phyloP scores from a whole-genome alignment of 2,888 invertebrate genomes.

The Acleris holmiana region DNA sequence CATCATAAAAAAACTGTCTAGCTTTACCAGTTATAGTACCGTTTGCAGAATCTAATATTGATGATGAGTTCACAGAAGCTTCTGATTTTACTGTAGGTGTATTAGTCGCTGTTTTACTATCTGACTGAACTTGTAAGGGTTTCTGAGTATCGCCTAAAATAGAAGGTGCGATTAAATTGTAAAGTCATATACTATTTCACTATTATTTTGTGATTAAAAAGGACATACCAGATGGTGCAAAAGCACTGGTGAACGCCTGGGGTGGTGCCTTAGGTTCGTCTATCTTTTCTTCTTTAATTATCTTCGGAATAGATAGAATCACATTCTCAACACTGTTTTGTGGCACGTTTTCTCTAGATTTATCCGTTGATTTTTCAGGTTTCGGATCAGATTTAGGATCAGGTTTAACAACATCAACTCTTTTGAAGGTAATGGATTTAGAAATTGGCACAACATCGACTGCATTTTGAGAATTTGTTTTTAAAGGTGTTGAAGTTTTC shows the following conservation, averaged over 20 bases:
- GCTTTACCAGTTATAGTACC: slow-evolving; percentile 45
- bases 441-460: slow-evolving; percentile 37
- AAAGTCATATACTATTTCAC: not conserved
- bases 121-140: slow-evolving; percentile 45
- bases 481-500: slow-evolving; percentile 51
- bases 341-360: slow-evolving; percentile 49
- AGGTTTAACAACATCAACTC: slow-evolving; percentile 36
- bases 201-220: not conserved
- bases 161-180: slow-evolving; percentile 20
- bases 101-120: slow-evolving; percentile 41
- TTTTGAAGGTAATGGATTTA: slow-evolving; percentile 53
- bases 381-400: slow-evolving; percentile 39
- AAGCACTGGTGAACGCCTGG: slow-evolving; percentile 40
- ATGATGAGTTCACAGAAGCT: slow-evolving; percentile 45
- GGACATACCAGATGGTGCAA: slow-evolving; percentile 42
- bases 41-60: slow-evolving; percentile 52
- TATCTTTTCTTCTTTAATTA: slow-evolving; percentile 42
- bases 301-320: slow-evolving; percentile 38
- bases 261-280: slow-evolving; percentile 50
- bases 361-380: slow-evolving; percentile 45
- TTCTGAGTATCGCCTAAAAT: slow-evolving; percentile 49
- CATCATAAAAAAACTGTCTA: not conserved
- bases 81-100: slow-evolving; percentile 43
- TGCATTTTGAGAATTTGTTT: slow-evolving; percentile 50
- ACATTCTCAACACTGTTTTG: slow-evolving; percentile 62